Base-by-base conservation (phyloP, 2,113 vertebrate genomes). In the Osmerus eperlanus region DNA sequence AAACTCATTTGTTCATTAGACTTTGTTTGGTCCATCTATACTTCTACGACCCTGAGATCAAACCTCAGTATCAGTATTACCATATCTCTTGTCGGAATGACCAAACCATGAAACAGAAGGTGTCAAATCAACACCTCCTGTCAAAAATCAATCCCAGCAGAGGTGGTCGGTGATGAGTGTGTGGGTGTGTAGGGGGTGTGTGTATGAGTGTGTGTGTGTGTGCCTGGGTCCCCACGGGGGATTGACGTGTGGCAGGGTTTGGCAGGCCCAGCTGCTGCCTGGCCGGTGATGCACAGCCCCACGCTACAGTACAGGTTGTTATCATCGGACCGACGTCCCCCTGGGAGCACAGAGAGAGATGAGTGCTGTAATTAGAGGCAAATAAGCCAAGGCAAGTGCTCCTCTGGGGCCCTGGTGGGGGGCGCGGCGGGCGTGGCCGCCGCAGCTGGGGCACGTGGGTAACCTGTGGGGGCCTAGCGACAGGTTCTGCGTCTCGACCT, bases 321-420 rank as follows among this genome's bases (percentile, higher is more conserved):
- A 78, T 84, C 85, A 84, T 85, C 83, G 81, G 78, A 67, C 58
- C 3, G 32, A 61, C 3, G 72, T 86, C 87, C 79, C 85, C 0
- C 7, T 47, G 41, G 19, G 82, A 78, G 84, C 81, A 65, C 69
- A 69, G 53, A 54, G 25, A 7, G 79, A 81, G 68, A 79, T 62
- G 77, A 86, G 81, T 28, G 74, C 76, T 82, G 86, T 87, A 86
- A 91, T 89, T 88, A 90, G 86, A 78, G 76, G 59, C 61, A 79
- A 81, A 82, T 6, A 73, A 83, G 81, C 74, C 82, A 75, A 76
- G 75, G 36, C 54, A 13, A 73, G 70, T 67, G 70, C 47, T 81
- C 79, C 82, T 14, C 28, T 0, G 64, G 71, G 80, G 62, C 65
- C 72, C 63, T 51, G 61, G 0, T 56, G 32, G 9, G 63, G 13